Evolutionary conservation across 2,888 invertebrate genomes (phyloP).

Genomic region (Callyntrura guangdongensis): DNA sequence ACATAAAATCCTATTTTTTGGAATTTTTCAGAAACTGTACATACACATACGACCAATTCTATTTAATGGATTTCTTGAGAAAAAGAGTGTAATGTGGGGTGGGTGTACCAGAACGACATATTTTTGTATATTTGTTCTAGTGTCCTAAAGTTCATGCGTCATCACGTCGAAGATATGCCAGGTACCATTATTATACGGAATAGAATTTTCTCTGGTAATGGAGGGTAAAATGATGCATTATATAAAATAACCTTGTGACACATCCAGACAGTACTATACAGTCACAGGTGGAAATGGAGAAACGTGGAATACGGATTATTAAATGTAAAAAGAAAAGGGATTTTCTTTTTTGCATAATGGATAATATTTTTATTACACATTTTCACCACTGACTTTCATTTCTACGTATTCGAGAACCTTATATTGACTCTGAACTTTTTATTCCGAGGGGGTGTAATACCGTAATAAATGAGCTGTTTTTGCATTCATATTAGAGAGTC

Average conservation of each 20-base stretch:
- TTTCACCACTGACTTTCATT: background rate
- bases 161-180: too few relatives aligned
- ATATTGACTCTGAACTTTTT: background rate
- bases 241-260: constrained; percentile 29
- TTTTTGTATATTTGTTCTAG: too few relatives aligned
- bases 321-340: background rate
- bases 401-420: background rate
- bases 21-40: too few relatives aligned
- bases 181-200: background rate
- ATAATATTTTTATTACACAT: too few relatives aligned
- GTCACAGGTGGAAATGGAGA: constrained; percentile 1
- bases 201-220: background rate
- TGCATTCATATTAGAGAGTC: too few relatives aligned
- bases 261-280: background rate
- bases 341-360: constrained; percentile 10
- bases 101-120: too few relatives aligned
- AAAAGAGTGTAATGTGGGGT: too few relatives aligned
- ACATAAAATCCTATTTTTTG: too few relatives aligned
- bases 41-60: too few relatives aligned
- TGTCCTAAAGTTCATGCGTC: too few relatives aligned
- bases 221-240: constrained; percentile 1
- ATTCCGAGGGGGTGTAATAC: background rate
- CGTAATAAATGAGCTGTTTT: too few relatives aligned
- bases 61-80: too few relatives aligned
- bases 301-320: background rate